Evolutionary conservation across 2,797 vertebrate genomes (phyloP).

Genomic region (Kryptopterus vitreolus): DNA sequence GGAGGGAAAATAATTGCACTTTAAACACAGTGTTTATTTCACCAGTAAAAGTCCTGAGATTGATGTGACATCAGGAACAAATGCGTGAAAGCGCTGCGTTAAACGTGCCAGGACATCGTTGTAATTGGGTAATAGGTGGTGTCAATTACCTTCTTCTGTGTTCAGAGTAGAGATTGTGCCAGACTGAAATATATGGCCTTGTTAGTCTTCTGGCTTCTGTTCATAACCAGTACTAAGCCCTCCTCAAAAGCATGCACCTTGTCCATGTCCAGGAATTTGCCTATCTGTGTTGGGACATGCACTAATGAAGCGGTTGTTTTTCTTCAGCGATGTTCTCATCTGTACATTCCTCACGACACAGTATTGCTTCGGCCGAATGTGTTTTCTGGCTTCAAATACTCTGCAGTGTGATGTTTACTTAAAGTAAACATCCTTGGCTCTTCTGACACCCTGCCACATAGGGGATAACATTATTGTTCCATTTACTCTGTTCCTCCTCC

Average conservation of each 20-base stretch:
- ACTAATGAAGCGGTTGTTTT: slow-evolving; percentile 16
- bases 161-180: not conserved
- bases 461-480: not conserved
- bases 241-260: not conserved
- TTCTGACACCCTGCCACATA: slow-evolving; percentile 3
- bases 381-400: slow-evolving; percentile 19
- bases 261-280: slow-evolving; percentile 5
- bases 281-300: slow-evolving; percentile 10
- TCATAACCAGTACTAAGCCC: not conserved
- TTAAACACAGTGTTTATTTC: not conserved
- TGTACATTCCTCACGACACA: not conserved
- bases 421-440: not conserved
- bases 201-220: not conserved
- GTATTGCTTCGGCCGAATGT: slow-evolving; percentile 1
- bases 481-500: not conserved
- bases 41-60: slow-evolving; percentile 4
- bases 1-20: not conserved
- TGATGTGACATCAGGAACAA: not conserved
- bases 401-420: slow-evolving; percentile 9
- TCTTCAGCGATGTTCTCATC: not conserved
- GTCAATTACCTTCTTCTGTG: not conserved
- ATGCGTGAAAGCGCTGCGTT: not conserved
- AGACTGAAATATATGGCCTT: not conserved
- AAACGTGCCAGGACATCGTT: not conserved
- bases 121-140: not conserved